phyloP scores from a whole-genome alignment of 92 coral and sea anemone genomes.

The Palythoa heliodiscus region DNA sequence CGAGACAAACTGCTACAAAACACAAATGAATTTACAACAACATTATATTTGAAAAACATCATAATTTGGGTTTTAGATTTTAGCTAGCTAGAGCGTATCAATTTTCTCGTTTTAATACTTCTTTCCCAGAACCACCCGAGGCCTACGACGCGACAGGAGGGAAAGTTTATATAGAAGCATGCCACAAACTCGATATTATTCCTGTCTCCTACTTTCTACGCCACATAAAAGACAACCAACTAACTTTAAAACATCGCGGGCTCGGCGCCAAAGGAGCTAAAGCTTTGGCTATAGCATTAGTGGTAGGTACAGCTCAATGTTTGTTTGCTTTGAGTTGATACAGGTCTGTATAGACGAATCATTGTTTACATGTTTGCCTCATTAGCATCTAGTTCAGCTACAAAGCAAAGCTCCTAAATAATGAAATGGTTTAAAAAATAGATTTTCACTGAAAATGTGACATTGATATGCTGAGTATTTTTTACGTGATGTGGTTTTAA shows the following conservation, averaged over 20 bases:
- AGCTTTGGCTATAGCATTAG: constrained; percentile 90
- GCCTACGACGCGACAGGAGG: constrained; percentile 83
- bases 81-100: neutral
- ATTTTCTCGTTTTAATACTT: neutral
- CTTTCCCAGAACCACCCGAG: constrained; percentile 62
- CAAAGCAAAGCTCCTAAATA: no score
- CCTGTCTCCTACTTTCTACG: constrained; percentile 91
- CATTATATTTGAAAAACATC: no score
- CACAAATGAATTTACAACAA: no score
- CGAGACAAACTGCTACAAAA: no score
- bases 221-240: constrained; percentile 71
- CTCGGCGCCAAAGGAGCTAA: constrained; percentile 86
- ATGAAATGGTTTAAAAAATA: no score
- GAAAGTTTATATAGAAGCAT: constrained; percentile 73
- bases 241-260: constrained; percentile 80
- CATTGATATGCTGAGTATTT: no score
- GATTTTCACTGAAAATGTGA: no score
- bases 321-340: neutral
- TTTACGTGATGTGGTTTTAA: no score
- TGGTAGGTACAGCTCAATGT: constrained; percentile 55
- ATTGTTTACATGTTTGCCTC: no score
- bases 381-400: no score
- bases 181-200: constrained; percentile 75
- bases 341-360: neutral
- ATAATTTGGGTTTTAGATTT: no score